Evolutionary conservation across 1,140 invertebrate genomes (phyloP).

Genomic region (Probaryconus sp.): DNA sequence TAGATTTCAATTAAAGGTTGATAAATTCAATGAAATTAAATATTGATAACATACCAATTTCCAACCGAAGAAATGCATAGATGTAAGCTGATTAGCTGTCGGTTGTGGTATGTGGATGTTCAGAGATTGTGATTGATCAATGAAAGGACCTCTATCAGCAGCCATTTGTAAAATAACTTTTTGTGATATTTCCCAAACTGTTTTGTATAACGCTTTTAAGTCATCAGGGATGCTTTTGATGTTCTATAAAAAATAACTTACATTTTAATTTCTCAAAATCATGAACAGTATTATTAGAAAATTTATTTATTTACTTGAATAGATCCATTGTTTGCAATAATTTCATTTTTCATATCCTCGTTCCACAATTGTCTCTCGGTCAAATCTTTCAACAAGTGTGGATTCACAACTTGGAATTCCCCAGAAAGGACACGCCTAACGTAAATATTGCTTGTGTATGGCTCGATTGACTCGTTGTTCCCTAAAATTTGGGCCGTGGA

Average conservation of each 20-base stretch:
- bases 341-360: constrained; percentile 97
- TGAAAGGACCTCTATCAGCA: constrained; percentile 97
- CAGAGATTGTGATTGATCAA: constrained; percentile 98
- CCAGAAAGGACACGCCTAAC: constrained; percentile 95
- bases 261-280: constrained; percentile 2
- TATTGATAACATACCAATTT: constrained; percentile 82
- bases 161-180: constrained; percentile 98
- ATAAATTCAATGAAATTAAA: neutral
- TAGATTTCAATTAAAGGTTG: constrained; percentile 4
- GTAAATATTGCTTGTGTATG: constrained; percentile 99
- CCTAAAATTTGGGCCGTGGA: constrained; percentile 99
- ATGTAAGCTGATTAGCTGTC: constrained; percentile 94
- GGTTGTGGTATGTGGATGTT: constrained; percentile 98
- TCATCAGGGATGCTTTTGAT: constrained; percentile 93
- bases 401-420: constrained; percentile 95
- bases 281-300: too few species aligned
- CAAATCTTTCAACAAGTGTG: constrained; percentile 95
- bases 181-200: constrained; percentile 99
- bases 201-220: constrained; percentile 96
- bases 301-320: constrained; percentile 82
- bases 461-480: constrained; percentile 99
- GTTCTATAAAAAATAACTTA: constrained; percentile 79
- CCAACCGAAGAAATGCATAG: constrained; percentile 99
- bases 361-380: constrained; percentile 95
- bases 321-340: constrained; percentile 95